Evolutionary conservation across 2,113 vertebrate genomes (phyloP).

Genomic region (Lucifuga dentata): DNA sequence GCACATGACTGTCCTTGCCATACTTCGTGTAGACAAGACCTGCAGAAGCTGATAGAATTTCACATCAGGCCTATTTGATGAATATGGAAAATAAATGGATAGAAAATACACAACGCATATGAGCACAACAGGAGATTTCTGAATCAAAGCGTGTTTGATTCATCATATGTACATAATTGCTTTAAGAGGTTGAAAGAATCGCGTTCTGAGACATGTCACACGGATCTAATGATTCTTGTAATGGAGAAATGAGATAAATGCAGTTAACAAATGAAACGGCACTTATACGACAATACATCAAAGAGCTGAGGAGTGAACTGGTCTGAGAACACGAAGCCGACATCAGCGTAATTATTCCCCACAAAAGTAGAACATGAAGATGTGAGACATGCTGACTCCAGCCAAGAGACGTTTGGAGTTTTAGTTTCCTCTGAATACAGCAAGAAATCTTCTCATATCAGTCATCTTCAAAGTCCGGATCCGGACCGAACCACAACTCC

Average conservation of each 20-base stretch:
- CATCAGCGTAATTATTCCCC: conserved; percentile 11
- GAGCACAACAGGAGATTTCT: neutral
- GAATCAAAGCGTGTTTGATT: conserved; percentile 9
- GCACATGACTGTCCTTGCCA: neutral
- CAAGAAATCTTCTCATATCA: no score
- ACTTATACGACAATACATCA: conserved; percentile 32
- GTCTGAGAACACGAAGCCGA: conserved; percentile 22
- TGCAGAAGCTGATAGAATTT: conserved; percentile 12
- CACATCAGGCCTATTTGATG: conserved; percentile 6
- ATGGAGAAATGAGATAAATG: conserved; percentile 20
- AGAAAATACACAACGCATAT: conserved; percentile 1
- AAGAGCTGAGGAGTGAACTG: conserved; percentile 23
- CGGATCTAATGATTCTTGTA: conserved; percentile 26
- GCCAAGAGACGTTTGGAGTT: no score
- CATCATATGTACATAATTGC: conserved; percentile 17
- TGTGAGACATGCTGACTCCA: no score
- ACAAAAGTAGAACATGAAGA: no score
- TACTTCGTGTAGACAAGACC: conserved; percentile 2
- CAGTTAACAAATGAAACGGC: conserved; percentile 44
- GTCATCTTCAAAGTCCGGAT: no score
- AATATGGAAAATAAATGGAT: neutral
- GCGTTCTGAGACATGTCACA: conserved; percentile 24
- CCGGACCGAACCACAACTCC: no score
- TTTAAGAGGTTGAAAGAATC: conserved; percentile 28
- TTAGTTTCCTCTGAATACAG: no score